Evolutionary conservation across 2,113 vertebrate genomes (phyloP).

Genomic region (Heterocephalus glaber): DNA sequence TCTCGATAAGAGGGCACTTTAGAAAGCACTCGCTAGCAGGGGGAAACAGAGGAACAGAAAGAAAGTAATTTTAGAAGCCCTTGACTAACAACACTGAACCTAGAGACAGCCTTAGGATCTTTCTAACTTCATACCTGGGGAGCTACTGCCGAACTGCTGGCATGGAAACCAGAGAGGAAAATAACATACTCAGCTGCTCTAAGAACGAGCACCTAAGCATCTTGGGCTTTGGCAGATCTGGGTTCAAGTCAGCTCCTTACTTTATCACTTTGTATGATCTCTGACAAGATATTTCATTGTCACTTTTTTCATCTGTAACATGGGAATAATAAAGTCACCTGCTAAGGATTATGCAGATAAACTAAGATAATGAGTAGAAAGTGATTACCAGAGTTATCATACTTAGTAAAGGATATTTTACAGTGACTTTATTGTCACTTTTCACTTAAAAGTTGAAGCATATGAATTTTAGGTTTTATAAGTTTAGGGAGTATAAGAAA

Average conservation of each 20-base stretch:
- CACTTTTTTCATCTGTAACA: background rate
- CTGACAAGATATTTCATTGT: background rate
- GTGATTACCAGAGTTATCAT: background rate
- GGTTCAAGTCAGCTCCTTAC: background rate
- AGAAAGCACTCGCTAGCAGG: background rate
- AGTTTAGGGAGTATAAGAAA: background rate
- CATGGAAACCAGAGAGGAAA: rapidly evolving
- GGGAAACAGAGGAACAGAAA: background rate
- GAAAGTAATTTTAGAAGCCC: background rate
- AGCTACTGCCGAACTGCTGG: too few relatives aligned
- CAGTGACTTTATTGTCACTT: background rate
- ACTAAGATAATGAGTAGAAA: background rate
- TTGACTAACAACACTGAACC: background rate
- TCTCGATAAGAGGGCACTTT: background rate
- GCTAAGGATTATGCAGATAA: background rate
- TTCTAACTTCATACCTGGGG: background rate
- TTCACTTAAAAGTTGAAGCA: background rate
- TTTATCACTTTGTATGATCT: background rate
- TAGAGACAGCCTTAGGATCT: background rate
- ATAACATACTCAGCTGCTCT: background rate
- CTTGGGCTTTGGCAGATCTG: background rate
- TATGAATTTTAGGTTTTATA: background rate
- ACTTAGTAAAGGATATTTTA: too few relatives aligned
- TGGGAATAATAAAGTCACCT: background rate
- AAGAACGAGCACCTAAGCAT: rapidly evolving